Percentiles rank a stretch among this genome's conserved stretches.
phyloP scores from a whole-genome alignment of 2,888 invertebrate genomes.

The Erpobdella octoculata region DNA sequence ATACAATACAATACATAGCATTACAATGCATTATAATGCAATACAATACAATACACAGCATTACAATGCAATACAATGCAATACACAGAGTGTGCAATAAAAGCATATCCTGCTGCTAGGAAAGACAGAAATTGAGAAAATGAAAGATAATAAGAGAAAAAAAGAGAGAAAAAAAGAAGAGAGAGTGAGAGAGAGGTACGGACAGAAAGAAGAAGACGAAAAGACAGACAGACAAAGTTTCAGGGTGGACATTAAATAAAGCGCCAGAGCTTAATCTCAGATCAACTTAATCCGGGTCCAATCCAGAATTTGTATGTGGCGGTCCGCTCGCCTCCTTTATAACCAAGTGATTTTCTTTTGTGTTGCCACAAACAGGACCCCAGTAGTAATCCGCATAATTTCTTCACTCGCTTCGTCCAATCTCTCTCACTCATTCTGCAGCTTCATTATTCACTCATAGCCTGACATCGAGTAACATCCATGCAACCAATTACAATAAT shows the following conservation, averaged over 20 bases:
- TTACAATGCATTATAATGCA: background rate
- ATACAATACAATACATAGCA: background rate
- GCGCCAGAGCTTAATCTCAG: background rate
- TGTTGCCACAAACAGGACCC: too few species aligned
- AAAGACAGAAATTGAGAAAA: background rate
- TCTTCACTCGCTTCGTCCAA: too few species aligned
- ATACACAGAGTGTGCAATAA: background rate
- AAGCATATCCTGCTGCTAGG: background rate
- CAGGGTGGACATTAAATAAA: background rate
- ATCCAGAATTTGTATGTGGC: conserved; percentile 4
- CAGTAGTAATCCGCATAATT: too few species aligned
- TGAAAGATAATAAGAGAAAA: background rate
- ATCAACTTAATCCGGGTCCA: background rate
- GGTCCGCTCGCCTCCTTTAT: background rate
- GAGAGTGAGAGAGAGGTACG: background rate
- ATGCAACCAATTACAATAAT: too few species aligned
- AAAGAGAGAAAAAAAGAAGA: background rate
- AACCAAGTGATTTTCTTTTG: background rate
- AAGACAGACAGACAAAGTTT: background rate
- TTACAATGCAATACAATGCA: too few species aligned
- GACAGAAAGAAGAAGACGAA: background rate
- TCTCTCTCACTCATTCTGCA: too few species aligned
- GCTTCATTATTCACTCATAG: too few species aligned
- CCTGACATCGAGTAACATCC: too few species aligned
- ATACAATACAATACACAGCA: too few species aligned